Evolutionary conservation across 1,140 invertebrate genomes (phyloP).

Genomic region (Pinna nobilis): DNA sequence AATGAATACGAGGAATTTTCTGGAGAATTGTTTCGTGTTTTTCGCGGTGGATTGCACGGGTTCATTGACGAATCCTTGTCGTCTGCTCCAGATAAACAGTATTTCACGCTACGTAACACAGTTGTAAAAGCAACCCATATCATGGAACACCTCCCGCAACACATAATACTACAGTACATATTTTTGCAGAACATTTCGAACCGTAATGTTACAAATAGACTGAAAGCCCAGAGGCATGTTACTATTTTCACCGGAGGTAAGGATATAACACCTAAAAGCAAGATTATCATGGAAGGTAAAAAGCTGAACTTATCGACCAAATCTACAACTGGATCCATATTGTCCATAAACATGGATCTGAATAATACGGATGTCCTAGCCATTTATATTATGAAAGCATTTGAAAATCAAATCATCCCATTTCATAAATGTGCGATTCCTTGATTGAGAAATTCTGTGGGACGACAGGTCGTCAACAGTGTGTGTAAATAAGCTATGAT

Average conservation of each 20-base stretch:
- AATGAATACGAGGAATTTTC: background rate
- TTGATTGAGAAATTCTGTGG: no score
- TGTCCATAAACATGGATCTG: background rate
- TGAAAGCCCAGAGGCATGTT: background rate
- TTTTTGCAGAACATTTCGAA: slow-evolving; percentile 1
- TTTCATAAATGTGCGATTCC: slow-evolving; percentile 13
- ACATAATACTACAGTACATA: slow-evolving; percentile 2
- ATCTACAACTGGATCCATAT: background rate
- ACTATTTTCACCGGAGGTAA: background rate
- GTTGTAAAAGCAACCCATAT: background rate
- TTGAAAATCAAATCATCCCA: slow-evolving; percentile 6
- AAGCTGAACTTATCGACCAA: background rate
- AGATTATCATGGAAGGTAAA: background rate
- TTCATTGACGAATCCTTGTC: background rate
- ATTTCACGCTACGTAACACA: background rate
- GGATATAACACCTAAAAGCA: background rate
- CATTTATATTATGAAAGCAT: background rate
- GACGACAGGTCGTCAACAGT: no score
- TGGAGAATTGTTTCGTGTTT: background rate
- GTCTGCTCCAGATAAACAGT: background rate
- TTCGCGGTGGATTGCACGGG: background rate
- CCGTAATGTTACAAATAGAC: background rate
- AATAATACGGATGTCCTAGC: slow-evolving; percentile 3
- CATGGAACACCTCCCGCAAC: background rate
- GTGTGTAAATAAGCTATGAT: no score